phyloP scores from a whole-genome alignment of 1,140 invertebrate genomes.

The Manduca sexta region DNA sequence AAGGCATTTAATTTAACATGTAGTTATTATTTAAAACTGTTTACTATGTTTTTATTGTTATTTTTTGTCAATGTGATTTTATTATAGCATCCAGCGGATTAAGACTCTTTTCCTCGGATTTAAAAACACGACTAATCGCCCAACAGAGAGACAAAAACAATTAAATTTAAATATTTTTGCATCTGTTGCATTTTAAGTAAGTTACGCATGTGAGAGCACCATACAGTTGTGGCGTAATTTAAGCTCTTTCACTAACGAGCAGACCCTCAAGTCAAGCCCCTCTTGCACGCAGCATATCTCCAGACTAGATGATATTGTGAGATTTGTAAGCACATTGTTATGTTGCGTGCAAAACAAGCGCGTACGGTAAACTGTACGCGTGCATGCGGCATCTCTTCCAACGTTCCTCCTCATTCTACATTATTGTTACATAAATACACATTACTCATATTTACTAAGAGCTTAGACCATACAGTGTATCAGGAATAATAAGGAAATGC shows the following conservation, averaged over 20 bases:
- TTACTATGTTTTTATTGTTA: too few species aligned
- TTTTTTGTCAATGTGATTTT: too few species aligned
- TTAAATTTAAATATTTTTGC: conserved; percentile 3
- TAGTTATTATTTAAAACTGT: too few species aligned
- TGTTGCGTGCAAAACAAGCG: conserved; percentile 16
- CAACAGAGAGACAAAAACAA: too few species aligned
- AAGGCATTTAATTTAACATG: not conserved
- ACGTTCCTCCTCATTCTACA: not conserved
- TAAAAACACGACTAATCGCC: not conserved
- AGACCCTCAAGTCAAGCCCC: conserved; percentile 44
- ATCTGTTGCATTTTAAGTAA: conserved; percentile 19
- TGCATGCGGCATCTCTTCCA: not conserved
- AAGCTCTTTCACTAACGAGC: conserved; percentile 59
- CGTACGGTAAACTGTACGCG: conserved; percentile 8
- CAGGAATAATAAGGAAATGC: too few species aligned
- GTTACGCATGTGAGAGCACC: conserved; percentile 44
- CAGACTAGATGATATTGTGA: conserved; percentile 54
- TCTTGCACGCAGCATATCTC: conserved; percentile 41
- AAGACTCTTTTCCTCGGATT: too few species aligned
- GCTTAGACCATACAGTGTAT: conserved; percentile 1
- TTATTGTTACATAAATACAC: too few species aligned
- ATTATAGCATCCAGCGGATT: too few species aligned
- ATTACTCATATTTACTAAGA: too few species aligned
- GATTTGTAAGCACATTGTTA: conserved; percentile 46
- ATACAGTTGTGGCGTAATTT: conserved; percentile 55